Evolutionary conservation across 1,140 invertebrate species (phyloP), one percentile per base, ranked within the genome.

Genomic region (Argopecten irradians): DNA sequence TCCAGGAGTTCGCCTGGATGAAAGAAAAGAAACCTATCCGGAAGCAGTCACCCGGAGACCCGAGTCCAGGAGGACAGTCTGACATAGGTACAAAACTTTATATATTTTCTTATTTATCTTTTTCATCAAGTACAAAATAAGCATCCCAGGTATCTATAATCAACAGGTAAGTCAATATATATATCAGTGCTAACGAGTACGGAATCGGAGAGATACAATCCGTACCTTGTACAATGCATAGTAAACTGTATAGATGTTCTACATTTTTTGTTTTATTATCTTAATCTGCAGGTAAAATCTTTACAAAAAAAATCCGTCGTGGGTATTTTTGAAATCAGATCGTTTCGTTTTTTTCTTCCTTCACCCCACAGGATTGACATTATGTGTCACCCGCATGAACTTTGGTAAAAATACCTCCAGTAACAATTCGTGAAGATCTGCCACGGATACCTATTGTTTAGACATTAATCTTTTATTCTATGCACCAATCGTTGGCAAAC

Each of bases 1-100:
- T 98, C 84, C 98, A 98, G 33, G 98, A 99, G 93, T 99, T 98
- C 95, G 98, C 98, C 0, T 99, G 98, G 98, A 99, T 99, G 98
- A 99, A 99, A 95, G 98, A 99, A 96, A 99, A 99, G 96, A 99
- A 99, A 96, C 98, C 98, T 1, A 98, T 98, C 0, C 96, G 98
- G 92, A 99, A 99, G 95, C 85, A 39, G 36, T 89, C 84, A 22
- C 36, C 83, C 28, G 87, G 41, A 28, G 83, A 41, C 34, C 41
- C 83, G 19, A 84, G 87, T 32, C 55, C 55, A 5, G 55, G 55
- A 71, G 55, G 55, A 5, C 55, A 71, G 28, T 36, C 87, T 71
- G 87, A 88, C 85, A 84, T 88, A 88, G 87, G 87, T 88, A 88
- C 55, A 71, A n/a, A 28, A 3, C 28, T 71, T 71, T 28, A 28